These are phyloP conservation scores for Pollachius pollachius DNA, from an alignment of 2,113 vertebrate species.

Conservation along the genomic window DNA sequence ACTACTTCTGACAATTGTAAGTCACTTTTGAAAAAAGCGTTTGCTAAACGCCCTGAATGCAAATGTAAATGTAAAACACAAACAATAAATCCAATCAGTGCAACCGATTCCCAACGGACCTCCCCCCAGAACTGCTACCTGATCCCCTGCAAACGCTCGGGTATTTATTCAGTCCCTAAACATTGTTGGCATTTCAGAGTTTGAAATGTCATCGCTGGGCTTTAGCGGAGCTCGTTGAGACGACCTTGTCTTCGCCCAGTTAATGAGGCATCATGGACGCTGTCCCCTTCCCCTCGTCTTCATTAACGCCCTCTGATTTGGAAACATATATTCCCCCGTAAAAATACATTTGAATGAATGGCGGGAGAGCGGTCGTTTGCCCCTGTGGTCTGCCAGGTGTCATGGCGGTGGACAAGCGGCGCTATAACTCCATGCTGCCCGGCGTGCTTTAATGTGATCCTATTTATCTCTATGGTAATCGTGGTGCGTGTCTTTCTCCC, in stretches of 20 bases:
- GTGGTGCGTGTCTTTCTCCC: not conserved
- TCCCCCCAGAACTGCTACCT: not conserved
- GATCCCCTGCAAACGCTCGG: not conserved
- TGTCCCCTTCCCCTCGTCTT: not conserved
- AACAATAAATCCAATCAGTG: too few relatives aligned
- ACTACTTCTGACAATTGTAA: too few relatives aligned
- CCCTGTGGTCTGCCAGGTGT: conserved; percentile 7
- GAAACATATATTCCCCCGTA: not conserved
- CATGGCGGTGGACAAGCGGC: not conserved
- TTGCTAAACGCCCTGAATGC: too few relatives aligned
- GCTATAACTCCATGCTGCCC: conserved; percentile 6
- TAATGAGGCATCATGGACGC: not conserved
- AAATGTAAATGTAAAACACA: too few relatives aligned
- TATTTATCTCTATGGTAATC: conserved; percentile 35
- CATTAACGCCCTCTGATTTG: not conserved
- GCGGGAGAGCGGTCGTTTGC: too few relatives aligned
- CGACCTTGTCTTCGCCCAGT: not conserved
- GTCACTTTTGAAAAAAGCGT: too few relatives aligned
- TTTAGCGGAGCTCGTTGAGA: not conserved
- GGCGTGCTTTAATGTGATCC: conserved; percentile 21
- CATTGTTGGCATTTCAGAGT: not conserved
- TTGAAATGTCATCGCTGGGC: not conserved
- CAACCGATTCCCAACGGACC: too few relatives aligned
- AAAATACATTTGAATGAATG: conserved; percentile 14
- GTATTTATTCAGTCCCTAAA: not conserved